A percentile compares a stretch with the other conserved stretches of the same genome.
Evolutionary conservation across 2,888 invertebrate genomes (phyloP).

Genomic region (Lordiphosa andalusiaca): DNA sequence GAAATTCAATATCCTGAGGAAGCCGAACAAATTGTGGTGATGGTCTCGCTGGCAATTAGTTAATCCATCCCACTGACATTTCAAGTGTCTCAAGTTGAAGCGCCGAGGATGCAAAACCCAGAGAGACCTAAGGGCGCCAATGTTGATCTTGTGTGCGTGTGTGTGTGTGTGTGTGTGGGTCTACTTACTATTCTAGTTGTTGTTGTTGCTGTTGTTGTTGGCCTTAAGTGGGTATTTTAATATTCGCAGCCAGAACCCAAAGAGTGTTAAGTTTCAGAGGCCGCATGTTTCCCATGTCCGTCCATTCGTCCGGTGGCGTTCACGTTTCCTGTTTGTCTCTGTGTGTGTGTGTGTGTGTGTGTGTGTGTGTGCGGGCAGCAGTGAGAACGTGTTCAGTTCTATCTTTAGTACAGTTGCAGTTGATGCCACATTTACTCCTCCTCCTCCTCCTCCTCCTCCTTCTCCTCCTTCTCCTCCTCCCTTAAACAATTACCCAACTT

Average conservation of each 20-base stretch:
- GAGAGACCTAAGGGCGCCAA: slow-evolving; percentile 46
- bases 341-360: slow-evolving; percentile 12
- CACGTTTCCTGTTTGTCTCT: slow-evolving; percentile 34
- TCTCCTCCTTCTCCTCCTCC: background rate
- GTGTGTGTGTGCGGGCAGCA: slow-evolving; percentile 17
- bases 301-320: slow-evolving; percentile 42
- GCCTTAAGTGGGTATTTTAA: slow-evolving; percentile 68
- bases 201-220: slow-evolving; percentile 35
- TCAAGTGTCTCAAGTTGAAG: slow-evolving; percentile 21
- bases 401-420: slow-evolving; percentile 67
- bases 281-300: slow-evolving; percentile 24
- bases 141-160: slow-evolving; percentile 33
- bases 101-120: slow-evolving; percentile 7
- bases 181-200: slow-evolving; percentile 16
- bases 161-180: background rate
- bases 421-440: slow-evolving; percentile 9
- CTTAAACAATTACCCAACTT: background rate
- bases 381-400: slow-evolving; percentile 57
- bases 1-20: background rate
- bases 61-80: slow-evolving; percentile 1
- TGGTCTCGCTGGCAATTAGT: slow-evolving; percentile 9
- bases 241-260: slow-evolving; percentile 62
- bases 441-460: no score
- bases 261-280: slow-evolving; percentile 66
- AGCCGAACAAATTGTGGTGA: slow-evolving; percentile 8